A percentile compares a stretch with the other conserved stretches of the same genome.
These are phyloP conservation scores for Frankliniella fusca DNA, from an alignment of 2,888 invertebrate genomes.

Conservation along the genomic window DNA sequence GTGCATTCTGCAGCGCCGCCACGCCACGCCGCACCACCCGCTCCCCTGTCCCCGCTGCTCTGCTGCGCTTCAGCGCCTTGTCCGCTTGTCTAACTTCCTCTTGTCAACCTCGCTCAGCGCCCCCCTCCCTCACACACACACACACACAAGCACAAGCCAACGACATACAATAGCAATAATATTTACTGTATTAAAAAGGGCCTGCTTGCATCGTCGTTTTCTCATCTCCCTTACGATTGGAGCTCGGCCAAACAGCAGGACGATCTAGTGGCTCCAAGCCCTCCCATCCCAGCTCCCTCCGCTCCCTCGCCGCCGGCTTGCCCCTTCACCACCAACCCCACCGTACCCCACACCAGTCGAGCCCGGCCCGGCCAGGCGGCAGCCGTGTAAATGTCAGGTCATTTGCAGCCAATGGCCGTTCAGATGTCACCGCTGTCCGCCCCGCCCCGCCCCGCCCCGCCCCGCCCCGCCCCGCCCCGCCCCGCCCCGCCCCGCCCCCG, in stretches of 20 bases:
- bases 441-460: neutral
- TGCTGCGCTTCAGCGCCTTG: no score
- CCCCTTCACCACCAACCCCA: neutral
- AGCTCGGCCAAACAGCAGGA: neutral
- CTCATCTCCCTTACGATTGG: neutral
- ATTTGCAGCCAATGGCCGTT: conserved; percentile 2
- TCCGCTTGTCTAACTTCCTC: no score
- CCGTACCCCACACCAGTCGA: no score
- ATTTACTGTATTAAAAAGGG: no score
- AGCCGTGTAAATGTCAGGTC: conserved; percentile 16
- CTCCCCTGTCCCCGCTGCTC: no score
- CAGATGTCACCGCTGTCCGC: neutral
- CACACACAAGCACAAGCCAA: no score
- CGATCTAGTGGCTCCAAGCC: neutral
- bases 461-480: neutral
- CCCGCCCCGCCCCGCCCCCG: neutral
- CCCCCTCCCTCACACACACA: neutral
- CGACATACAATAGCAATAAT: no score
- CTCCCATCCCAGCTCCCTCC: neutral
- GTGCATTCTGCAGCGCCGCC: neutral
- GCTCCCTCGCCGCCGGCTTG: neutral
- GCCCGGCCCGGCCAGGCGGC: neutral
- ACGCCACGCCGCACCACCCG: no score
- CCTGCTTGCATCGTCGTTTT: no score
- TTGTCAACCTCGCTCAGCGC: neutral